Evolutionary conservation across 2,797 vertebrate species (phyloP), one percentile per base, ranked within the genome.

Genomic region (Cichlasoma orientale): DNA sequence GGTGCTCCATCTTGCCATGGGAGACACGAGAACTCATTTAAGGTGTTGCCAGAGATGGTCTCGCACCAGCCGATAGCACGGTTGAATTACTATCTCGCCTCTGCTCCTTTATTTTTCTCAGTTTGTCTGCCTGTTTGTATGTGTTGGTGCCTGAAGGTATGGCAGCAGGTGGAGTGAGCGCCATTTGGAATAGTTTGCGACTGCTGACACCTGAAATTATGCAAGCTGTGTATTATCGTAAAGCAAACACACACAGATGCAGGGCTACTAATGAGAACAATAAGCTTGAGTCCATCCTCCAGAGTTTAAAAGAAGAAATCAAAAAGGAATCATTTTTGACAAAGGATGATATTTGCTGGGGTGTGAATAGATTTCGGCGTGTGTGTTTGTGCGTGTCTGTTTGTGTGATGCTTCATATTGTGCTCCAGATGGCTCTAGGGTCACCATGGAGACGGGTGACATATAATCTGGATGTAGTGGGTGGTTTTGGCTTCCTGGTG

Each of bases 371-470:
- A 72, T 79, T 41, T 74, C 14, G 18, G 58, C 16, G 23, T 38
- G 19, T 58, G 41, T 38, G 36, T 38, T 7, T 58, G 12, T 18
- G 1, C 58, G 41, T 75, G 27, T 78, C 50, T 74, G 68, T 75
- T 12, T 50, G 75, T 80, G 44, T 52, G 41, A 57, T n/a, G 52
- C 16, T 29, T 78, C 61, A 86, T 80, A 68, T 82, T 77, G 79
- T 83, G 68, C 69, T 84, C 76, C 85, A 88, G 85, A 86, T 89
- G 82, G 88, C 50, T 84, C 70, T 8, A 8, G 77, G 76, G 83
- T 93, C 88, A 86, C 91, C 88, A 92, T 94, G 85, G 91, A 89
- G 87, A 94, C 90, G 8, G 69, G 73, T 75, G 79, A 84, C 89
- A 88, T 85, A 79, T 82, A 87, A 87, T 85, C 66, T 11, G 59